Percentiles rank a stretch among this genome's conserved stretches.
These are phyloP conservation scores for Pyrrhosoma nymphula DNA, from an alignment of 2,888 invertebrate genomes.

Conservation along the genomic window DNA sequence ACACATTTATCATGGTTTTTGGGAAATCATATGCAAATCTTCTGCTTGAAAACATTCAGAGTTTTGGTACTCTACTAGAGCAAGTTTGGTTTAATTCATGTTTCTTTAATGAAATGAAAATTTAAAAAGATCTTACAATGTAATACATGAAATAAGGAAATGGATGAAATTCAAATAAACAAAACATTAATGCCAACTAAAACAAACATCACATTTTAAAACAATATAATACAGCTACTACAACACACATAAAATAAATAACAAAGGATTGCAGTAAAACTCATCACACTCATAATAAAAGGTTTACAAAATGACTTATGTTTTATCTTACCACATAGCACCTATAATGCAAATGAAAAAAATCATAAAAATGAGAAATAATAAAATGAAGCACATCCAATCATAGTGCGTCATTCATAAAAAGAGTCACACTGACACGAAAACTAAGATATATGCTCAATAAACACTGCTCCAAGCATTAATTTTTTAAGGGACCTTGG, in stretches of 20 bases:
- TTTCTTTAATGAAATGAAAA: neutral
- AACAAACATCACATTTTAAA: neutral
- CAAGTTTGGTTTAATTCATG: neutral
- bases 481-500: neutral
- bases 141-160: conserved; percentile 74
- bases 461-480: neutral
- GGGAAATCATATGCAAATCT: too few relatives aligned
- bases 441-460: neutral
- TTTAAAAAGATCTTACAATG: conserved; percentile 71
- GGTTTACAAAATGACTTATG: neutral
- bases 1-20: too few relatives aligned
- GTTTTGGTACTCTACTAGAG: neutral
- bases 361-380: conserved; percentile 25
- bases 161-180: conserved; percentile 71
- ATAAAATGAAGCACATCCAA: neutral
- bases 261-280: neutral
- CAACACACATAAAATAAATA: neutral
- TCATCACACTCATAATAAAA: neutral
- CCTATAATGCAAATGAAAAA: neutral
- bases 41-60: too few relatives aligned
- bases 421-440: neutral
- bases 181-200: conserved; percentile 42
- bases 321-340: conserved; percentile 11
- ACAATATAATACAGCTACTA: conserved; percentile 68
- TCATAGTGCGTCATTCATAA: neutral